These are phyloP conservation scores for Hofmannophila pseudospretella DNA, from an alignment of 2,888 invertebrate genomes.

Conservation along the genomic window DNA sequence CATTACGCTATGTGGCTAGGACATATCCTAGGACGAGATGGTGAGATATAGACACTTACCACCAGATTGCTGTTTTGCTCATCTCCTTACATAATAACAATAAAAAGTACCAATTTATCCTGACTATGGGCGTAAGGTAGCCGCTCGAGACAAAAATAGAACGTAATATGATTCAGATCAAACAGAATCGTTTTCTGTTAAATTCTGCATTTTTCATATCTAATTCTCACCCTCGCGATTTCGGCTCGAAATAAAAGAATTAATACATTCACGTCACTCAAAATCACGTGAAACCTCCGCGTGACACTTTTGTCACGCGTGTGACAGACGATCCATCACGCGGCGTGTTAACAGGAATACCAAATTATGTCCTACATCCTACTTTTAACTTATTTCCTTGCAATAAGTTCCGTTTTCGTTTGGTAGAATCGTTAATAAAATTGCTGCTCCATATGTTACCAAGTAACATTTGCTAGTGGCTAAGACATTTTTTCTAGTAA, in stretches of 20 bases:
- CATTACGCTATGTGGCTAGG: too few relatives aligned
- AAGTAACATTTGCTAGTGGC: slow-evolving; percentile 6
- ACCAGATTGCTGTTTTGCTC: too few relatives aligned
- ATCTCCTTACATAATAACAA: too few relatives aligned
- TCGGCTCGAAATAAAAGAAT: slow-evolving; percentile 38
- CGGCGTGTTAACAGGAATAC: slow-evolving; percentile 49
- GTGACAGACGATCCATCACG: slow-evolving; percentile 64
- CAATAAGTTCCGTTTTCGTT: slow-evolving; percentile 20
- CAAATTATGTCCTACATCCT: slow-evolving; percentile 12
- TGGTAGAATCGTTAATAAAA: slow-evolving; percentile 6
- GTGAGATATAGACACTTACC: too few relatives aligned
- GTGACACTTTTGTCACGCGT: slow-evolving; percentile 65
- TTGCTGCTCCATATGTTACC: slow-evolving; percentile 28
- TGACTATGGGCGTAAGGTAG: too few relatives aligned
- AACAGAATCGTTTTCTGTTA: too few relatives aligned
- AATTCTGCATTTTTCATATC: not conserved
- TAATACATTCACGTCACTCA: slow-evolving; percentile 42
- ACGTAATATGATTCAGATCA: too few relatives aligned
- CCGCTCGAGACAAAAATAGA: too few relatives aligned
- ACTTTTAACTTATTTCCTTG: slow-evolving; percentile 9
- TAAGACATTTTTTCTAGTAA: not conserved
- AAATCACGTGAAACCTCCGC: slow-evolving; percentile 52
- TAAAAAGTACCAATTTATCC: too few relatives aligned
- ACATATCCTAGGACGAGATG: too few relatives aligned
- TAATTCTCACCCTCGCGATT: not conserved